Percentiles rank a stretch among this genome's conserved stretches.
Evolutionary conservation across 2,797 vertebrate genomes (phyloP).

Genomic region (Thripadectes ignobilis): DNA sequence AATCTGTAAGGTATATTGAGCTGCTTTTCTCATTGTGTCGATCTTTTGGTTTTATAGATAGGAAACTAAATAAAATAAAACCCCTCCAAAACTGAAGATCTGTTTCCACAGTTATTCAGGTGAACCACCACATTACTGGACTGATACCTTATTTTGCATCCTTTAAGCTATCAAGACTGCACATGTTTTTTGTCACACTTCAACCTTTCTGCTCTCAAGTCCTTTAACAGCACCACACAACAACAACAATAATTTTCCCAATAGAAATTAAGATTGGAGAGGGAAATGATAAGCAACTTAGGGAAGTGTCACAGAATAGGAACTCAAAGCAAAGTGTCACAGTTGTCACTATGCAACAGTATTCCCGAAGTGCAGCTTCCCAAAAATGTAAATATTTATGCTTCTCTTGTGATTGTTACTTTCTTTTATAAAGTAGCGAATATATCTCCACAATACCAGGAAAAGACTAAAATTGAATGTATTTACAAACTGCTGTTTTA

Average conservation of each 20-base stretch:
- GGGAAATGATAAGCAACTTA: not conserved
- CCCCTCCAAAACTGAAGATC: not conserved
- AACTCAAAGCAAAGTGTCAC: not conserved
- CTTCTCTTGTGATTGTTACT: slow-evolving; percentile 3
- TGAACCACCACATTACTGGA: not conserved
- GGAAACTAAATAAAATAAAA: not conserved
- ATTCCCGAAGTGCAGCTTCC: slow-evolving; percentile 7
- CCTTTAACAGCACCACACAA: not conserved
- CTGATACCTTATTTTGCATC: not conserved
- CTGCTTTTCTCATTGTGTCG: not conserved
- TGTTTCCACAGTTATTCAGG: not conserved
- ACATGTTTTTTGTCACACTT: not conserved
- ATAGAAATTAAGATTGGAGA: not conserved
- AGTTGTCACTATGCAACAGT: not conserved
- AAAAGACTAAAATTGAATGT: slow-evolving; percentile 9
- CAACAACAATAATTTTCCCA: not conserved
- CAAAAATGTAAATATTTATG: slow-evolving; percentile 49
- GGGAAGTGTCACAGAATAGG: not conserved
- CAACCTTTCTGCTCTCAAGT: not conserved
- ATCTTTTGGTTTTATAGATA: not conserved
- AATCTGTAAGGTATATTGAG: not conserved
- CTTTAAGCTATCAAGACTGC: not conserved
- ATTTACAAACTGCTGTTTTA: slow-evolving; percentile 27
- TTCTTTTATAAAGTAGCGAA: slow-evolving; percentile 8
- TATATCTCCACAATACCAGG: not conserved